Evolutionary conservation across 1,140 invertebrate genomes (phyloP), one percentile per base, ranked within the genome.

Genomic region (Drosophila yakuba): DNA sequence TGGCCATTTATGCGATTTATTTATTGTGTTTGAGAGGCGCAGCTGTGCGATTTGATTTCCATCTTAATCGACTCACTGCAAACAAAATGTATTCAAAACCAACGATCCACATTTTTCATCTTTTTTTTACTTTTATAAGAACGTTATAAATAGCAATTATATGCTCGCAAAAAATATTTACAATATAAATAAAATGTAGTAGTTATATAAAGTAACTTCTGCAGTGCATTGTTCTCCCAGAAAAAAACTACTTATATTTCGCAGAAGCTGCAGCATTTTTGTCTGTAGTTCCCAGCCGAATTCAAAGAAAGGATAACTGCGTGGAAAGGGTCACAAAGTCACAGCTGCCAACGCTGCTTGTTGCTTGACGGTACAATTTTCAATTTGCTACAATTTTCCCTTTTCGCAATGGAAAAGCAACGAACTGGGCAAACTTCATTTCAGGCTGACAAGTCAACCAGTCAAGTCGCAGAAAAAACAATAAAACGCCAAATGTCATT

Each of bases 401-500:
- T 59, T 51, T 43, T 35, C 23, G 50, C 43, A 57, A 45, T 45
- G 38, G 32, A 47, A 56, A 47, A 56, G 14, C 61, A 41, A 48
- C 61, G 5, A 68, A 57, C 38, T 36, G 36, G 47, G 48, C 47
- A 63, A 81, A 64, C 50, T 67, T 76, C 47, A 54, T 56, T 78
- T 63, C 47, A 48, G 23, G 54, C 36, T 52, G 50, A 38, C 63
- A 63, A 81, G 32, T 32, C 32, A 32, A 55, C 35, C 41, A 68
- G 43, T 35, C 44, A 69, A 59, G 59, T 17, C 41, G 41, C 47
- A 50, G 41, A 38, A 58, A 55, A 58, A 61, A 68, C 75, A 78
- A 83, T 84, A 84, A 80, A 67, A 74, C 50, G 71, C 41, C 72
- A 57, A 76, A 81, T 61, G 60, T 57, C 79, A 88, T 88, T 88